Base-by-base conservation (phyloP, 1,140 invertebrate genomes). In the Trichonephila clavata region DNA sequence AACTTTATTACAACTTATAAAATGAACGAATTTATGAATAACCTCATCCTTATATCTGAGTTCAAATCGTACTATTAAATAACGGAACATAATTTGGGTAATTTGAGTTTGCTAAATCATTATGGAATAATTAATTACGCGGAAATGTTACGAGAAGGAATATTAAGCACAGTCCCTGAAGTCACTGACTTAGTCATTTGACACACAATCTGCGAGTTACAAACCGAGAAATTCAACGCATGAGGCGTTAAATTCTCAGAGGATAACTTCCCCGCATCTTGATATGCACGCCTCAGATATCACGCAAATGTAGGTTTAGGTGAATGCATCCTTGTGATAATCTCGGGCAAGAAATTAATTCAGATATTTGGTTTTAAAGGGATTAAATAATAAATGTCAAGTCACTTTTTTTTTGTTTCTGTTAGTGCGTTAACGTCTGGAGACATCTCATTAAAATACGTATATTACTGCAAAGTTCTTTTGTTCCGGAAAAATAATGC, bases 61-160 rank as follows among this genome's bases (percentile, higher is more conserved):
- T 6, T 57, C 27, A 32, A 60, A 71, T 10, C 68, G 16, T 16
- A 27, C 68, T 71, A 10, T 18, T 32, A 27, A 32, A n/a, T 32
- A 24, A 10, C 27, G 68, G 5, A 24, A 14, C 68, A 71, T 71
- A 71, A 71, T 71, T 71, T 71, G 24, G 68, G 68, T 71, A 71
- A 71, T 71, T 71, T 71, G 68, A 71, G 68, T 71, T 71, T 71
- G 3, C 68, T 71, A 71, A 71, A 71, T 71, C 27, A 71, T 71
- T 32, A 24, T 71, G 68, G 68, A 71, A 71, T 71, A 71, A 71
- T 71, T 71, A 71, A 71, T 86, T 86, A 32, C 43, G 59, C 18
- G n/a, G 24, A 83, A 10, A 59, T 43, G 80, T 39, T 59, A n/a
- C 39, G 32, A 50, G 21, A 59, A 59, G 50, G 50, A 83, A 83